phyloP scores from a whole-genome alignment of 2,797 vertebrate genomes.

The Amazona ochrocephala region DNA sequence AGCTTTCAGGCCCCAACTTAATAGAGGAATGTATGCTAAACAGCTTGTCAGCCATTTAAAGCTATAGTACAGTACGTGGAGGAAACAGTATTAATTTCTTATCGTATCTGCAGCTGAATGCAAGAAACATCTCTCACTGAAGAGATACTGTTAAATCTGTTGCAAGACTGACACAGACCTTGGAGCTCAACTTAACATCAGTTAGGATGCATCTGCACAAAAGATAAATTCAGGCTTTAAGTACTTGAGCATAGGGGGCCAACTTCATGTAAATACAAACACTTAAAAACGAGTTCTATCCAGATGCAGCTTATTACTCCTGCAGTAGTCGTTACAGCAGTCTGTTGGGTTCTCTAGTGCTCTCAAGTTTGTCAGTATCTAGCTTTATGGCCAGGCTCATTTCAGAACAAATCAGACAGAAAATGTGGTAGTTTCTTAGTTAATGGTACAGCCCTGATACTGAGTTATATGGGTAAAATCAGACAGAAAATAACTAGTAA shows the following conservation, averaged over 20 bases:
- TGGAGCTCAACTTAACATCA: not conserved
- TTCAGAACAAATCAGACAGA: not conserved
- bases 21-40: not conserved
- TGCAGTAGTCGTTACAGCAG: not conserved
- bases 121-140: not conserved
- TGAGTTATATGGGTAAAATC: not conserved
- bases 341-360: not conserved
- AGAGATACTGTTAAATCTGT: not conserved
- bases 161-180: not conserved
- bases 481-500: not conserved
- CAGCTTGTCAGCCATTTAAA: not conserved
- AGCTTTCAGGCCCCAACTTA: not conserved
- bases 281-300: not conserved
- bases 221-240: not conserved
- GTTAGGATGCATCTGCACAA: not conserved
- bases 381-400: not conserved
- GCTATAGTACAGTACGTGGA: not conserved
- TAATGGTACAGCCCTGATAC: slow-evolving; percentile 44
- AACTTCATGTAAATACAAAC: not conserved
- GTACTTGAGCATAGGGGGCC: not conserved
- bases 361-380: not conserved
- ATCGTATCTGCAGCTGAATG: not conserved
- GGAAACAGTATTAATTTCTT: not conserved
- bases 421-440: not conserved
- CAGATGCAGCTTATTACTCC: not conserved